These are phyloP conservation scores for Caerostris darwini DNA, from an alignment of 1,140 invertebrate species.

Conservation along the genomic window DNA sequence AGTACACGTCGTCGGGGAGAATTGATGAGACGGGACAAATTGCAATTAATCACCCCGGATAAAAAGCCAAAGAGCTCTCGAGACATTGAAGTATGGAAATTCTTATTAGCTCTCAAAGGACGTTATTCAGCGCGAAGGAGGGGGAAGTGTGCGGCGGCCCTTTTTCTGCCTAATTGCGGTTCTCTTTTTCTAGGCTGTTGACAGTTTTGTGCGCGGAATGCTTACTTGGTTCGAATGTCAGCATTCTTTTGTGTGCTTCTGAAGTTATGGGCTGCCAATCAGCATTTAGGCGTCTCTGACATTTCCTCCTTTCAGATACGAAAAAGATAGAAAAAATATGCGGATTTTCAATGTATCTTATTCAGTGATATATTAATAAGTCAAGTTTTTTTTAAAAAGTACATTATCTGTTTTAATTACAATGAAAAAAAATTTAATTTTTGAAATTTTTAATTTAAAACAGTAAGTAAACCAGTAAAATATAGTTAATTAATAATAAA, in stretches of 20 bases:
- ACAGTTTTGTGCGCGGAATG: not conserved
- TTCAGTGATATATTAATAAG: too few species aligned
- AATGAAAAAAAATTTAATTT: too few species aligned
- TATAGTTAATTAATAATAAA: too few species aligned
- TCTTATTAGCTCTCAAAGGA: too few species aligned
- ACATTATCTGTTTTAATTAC: too few species aligned
- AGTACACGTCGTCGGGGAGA: not conserved
- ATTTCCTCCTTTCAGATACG: too few species aligned
- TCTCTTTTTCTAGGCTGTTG: not conserved
- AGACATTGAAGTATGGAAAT: not conserved
- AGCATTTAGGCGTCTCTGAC: not conserved
- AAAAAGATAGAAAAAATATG: too few species aligned
- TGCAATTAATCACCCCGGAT: not conserved
- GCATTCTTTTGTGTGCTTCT: not conserved
- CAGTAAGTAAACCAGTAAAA: too few species aligned
- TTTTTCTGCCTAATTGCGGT: not conserved
- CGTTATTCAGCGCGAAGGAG: too few species aligned
- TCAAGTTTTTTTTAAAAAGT: too few species aligned
- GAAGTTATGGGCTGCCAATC: not conserved
- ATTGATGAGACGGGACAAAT: not conserved
- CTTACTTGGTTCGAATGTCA: not conserved
- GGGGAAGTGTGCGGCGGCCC: not conserved
- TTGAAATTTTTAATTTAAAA: too few species aligned
- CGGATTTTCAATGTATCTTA: too few species aligned
- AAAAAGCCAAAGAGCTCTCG: not conserved